Percentiles rank a stretch among this genome's conserved stretches.
Evolutionary conservation across 2,797 vertebrate genomes (phyloP).

Genomic region (Pseudomugil tenellus): DNA sequence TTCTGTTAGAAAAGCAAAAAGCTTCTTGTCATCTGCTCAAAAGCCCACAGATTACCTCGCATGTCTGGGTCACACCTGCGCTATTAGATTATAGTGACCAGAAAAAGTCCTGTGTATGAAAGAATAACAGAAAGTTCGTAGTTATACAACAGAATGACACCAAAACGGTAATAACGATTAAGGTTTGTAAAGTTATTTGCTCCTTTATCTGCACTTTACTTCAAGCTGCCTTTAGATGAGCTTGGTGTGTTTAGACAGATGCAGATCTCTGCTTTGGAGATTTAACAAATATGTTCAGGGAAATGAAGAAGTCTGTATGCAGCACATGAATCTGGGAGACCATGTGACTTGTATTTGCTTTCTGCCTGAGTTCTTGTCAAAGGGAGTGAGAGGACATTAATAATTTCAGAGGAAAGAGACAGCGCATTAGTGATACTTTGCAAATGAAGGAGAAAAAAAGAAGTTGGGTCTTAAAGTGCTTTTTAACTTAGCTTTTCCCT

Average conservation of each 20-base stretch:
- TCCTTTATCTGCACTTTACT: background rate
- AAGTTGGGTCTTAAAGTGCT: conserved; percentile 5
- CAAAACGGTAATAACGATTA: conserved; percentile 29
- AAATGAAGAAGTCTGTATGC: conserved; percentile 5
- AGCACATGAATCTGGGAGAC: conserved; percentile 2
- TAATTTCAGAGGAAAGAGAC: conserved; percentile 31
- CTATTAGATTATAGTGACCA: conserved; percentile 33
- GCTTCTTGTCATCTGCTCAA: conserved; percentile 45
- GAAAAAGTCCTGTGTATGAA: conserved; percentile 15
- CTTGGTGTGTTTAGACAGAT: background rate
- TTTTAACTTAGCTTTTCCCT: conserved; percentile 17
- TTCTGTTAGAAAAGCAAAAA: conserved; percentile 25
- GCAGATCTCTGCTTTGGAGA: conserved; percentile 16
- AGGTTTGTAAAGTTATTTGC: conserved; percentile 6
- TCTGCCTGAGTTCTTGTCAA: background rate
- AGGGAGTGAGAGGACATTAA: conserved; percentile 11
- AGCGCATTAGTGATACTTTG: conserved; percentile 21
- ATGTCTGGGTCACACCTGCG: conserved; percentile 19
- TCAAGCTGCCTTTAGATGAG: conserved; percentile 5
- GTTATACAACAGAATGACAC: conserved; percentile 16
- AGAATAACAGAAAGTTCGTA: conserved; percentile 29
- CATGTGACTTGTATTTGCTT: conserved; percentile 5
- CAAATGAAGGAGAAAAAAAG: conserved; percentile 17
- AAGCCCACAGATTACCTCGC: conserved; percentile 26
- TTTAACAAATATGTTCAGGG: conserved; percentile 21